phyloP scores from a whole-genome alignment of 1,140 invertebrate species.

The Pissodes strobi region DNA sequence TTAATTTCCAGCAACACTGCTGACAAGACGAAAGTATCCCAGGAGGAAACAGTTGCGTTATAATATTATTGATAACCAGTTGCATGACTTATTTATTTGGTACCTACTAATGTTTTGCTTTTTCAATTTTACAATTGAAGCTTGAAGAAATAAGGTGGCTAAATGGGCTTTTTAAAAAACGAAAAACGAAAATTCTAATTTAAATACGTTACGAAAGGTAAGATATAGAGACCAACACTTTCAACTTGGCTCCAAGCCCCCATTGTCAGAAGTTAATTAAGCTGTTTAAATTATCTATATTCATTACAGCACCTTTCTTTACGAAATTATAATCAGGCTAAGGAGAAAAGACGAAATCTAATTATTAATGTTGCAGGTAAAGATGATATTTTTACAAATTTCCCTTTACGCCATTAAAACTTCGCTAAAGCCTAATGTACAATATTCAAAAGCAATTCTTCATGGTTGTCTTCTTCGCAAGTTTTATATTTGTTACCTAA shows the following conservation, averaged over 20 bases:
- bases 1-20: too few relatives aligned
- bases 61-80: too few relatives aligned
- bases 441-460: too few relatives aligned
- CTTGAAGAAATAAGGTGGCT: slow-evolving; percentile 4
- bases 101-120: not conserved
- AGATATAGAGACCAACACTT: slow-evolving; percentile 7
- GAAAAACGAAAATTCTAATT: slow-evolving; percentile 14
- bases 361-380: slow-evolving; percentile 1
- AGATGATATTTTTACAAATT: slow-evolving; percentile 6
- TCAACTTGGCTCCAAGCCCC: slow-evolving; percentile 1
- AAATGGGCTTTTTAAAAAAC: not conserved
- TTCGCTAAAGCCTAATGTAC: too few relatives aligned
- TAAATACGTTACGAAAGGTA: slow-evolving; percentile 18
- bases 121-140: slow-evolving; percentile 8
- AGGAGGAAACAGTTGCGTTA: too few relatives aligned
- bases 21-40: too few relatives aligned
- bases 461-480: too few relatives aligned
- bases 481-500: too few relatives aligned
- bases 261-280: slow-evolving; percentile 27
- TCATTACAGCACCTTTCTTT: slow-evolving; percentile 12
- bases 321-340: slow-evolving; percentile 13
- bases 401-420: too few relatives aligned
- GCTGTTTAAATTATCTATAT: slow-evolving; percentile 30
- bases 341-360: slow-evolving; percentile 1
- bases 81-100: not conserved